These are phyloP conservation scores for Dasyurus viverrinus DNA, from an alignment of 2,113 vertebrate genomes.

Conservation along the genomic window DNA sequence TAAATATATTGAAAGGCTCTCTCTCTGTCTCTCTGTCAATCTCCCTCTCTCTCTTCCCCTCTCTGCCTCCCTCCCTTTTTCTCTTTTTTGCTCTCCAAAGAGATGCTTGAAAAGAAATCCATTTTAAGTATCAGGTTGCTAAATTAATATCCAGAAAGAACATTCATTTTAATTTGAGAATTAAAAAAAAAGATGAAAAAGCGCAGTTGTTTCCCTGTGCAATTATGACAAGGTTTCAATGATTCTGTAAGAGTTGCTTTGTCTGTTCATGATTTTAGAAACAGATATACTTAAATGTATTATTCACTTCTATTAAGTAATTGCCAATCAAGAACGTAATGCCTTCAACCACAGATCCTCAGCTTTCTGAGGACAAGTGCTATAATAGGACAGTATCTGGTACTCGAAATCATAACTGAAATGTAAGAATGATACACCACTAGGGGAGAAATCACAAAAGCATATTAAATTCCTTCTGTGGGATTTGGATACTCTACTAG, in stretches of 20 bases:
- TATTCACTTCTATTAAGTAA: neutral
- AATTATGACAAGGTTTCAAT: neutral
- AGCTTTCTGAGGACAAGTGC: neutral
- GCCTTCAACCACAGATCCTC: neutral
- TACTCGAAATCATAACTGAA: neutral
- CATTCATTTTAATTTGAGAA: neutral
- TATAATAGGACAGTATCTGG: neutral
- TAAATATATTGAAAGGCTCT: neutral
- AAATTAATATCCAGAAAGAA: neutral
- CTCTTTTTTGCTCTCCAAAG: too few relatives aligned
- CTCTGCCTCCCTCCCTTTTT: too few relatives aligned
- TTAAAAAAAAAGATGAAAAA: neutral
- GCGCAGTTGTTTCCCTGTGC: neutral
- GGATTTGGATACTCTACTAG: neutral
- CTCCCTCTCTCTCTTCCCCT: too few relatives aligned
- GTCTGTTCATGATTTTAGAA: neutral
- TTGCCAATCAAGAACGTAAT: neutral
- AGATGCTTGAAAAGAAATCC: neutral
- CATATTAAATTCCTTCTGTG: neutral
- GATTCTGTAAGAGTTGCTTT: neutral
- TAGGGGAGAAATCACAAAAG: neutral
- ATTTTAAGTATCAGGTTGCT: neutral
- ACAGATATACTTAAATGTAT: neutral
- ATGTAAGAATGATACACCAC: neutral
- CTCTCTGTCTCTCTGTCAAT: neutral